phyloP scores from a whole-genome alignment of 2,113 vertebrate species.

The Paraplagusia blochii region DNA sequence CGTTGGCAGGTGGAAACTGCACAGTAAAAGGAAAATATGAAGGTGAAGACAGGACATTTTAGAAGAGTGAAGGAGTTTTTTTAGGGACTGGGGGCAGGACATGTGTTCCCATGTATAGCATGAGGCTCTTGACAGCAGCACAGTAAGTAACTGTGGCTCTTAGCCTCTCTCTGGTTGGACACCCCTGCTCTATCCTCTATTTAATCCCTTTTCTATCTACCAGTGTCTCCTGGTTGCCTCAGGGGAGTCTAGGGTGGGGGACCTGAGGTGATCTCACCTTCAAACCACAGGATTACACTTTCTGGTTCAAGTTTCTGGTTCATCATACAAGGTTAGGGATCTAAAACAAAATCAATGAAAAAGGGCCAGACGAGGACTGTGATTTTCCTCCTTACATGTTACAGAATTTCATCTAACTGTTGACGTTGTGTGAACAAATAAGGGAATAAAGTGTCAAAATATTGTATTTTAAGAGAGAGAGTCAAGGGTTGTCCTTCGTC shows the following conservation, averaged over 20 bases:
- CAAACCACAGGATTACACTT: conserved; percentile 26
- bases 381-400: conserved; percentile 19
- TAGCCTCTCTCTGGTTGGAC: too few species aligned
- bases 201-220: too few species aligned
- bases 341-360: neutral
- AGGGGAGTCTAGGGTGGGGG: neutral
- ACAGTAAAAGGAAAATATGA: too few species aligned
- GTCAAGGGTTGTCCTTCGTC: neutral
- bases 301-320: conserved; percentile 35
- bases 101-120: too few species aligned
- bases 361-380: conserved; percentile 25
- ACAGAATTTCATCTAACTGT: neutral
- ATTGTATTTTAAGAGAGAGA: neutral
- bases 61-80: too few species aligned
- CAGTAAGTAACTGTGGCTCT: too few species aligned
- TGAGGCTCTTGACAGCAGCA: too few species aligned
- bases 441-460: neutral
- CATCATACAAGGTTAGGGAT: conserved; percentile 41
- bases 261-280: conserved; percentile 29
- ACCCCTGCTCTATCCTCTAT: too few species aligned
- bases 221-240: too few species aligned
- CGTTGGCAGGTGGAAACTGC: too few species aligned
- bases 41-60: too few species aligned
- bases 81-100: too few species aligned
- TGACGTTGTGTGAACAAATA: conserved; percentile 19